A percentile compares a stretch with the other conserved stretches of the same genome.
These are phyloP conservation scores for Lophochroa leadbeateri DNA, from an alignment of 2,113 vertebrate species.

Conservation along the genomic window DNA sequence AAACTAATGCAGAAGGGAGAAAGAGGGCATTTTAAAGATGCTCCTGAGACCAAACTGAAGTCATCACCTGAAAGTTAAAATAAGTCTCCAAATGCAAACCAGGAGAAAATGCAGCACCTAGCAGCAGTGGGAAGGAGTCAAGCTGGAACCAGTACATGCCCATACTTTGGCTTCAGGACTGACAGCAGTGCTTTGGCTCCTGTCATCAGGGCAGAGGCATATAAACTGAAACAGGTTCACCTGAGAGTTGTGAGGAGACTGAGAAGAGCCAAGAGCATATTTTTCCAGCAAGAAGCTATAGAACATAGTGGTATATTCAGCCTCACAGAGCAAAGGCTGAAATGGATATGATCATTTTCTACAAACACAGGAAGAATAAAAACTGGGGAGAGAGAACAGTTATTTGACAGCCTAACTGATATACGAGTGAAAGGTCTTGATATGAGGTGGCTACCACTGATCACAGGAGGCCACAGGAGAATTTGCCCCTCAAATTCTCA, in stretches of 20 bases:
- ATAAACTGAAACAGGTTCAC: neutral
- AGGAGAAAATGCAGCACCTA: neutral
- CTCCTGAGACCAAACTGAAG: neutral
- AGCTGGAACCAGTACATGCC: neutral
- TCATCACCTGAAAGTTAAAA: neutral
- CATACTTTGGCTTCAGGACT: rapidly evolving
- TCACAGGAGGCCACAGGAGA: neutral
- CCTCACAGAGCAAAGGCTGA: neutral
- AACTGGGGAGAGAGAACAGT: neutral
- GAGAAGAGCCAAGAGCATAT: neutral
- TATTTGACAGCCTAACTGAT: neutral
- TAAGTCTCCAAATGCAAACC: neutral
- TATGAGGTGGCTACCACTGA: neutral
- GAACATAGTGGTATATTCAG: neutral
- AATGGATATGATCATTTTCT: neutral
- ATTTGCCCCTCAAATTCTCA: neutral
- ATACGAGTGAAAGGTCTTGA: neutral
- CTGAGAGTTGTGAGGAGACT: neutral
- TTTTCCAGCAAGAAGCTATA: neutral
- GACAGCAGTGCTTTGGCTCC: neutral
- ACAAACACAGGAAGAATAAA: neutral
- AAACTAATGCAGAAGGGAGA: neutral
- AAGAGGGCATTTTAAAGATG: neutral
- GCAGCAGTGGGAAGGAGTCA: neutral
- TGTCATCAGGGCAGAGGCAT: neutral